Percentiles rank a stretch among this genome's conserved stretches.
These are phyloP conservation scores for Fregetta grallaria DNA, from an alignment of 2,113 vertebrate genomes.

Conservation along the genomic window DNA sequence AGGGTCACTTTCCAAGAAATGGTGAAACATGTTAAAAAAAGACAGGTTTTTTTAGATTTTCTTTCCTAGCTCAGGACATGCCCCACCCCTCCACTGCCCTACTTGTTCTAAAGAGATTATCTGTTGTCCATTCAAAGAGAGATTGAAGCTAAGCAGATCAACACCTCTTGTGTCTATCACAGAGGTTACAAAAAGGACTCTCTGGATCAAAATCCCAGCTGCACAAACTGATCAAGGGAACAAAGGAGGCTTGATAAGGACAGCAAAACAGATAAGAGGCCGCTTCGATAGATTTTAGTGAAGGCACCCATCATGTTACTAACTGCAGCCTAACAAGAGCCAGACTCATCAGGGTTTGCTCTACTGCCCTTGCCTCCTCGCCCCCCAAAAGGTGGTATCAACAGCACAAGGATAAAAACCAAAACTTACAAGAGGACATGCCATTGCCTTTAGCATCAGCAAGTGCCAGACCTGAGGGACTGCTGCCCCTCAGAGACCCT, in stretches of 20 bases:
- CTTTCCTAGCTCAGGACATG: neutral
- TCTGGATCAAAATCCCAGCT: neutral
- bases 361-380: neutral
- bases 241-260: neutral
- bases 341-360: neutral
- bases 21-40: neutral
- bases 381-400: neutral
- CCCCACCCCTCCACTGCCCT: constrained; percentile 55
- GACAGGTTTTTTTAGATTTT: accelerated
- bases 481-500: neutral
- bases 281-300: neutral
- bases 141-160: constrained; percentile 88
- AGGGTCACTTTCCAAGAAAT: neutral
- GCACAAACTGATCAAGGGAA: neutral
- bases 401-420: neutral
- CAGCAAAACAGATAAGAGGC: neutral
- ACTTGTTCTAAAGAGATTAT: constrained; percentile 83
- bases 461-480: neutral
- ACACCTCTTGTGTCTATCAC: constrained; percentile 47
- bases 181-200: constrained; percentile 66
- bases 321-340: neutral
- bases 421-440: neutral
- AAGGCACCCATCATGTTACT: neutral
- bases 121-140: constrained; percentile 72
- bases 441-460: neutral